Percentiles rank a stretch among this genome's conserved stretches.
phyloP scores from a whole-genome alignment of 2,113 vertebrate genomes.

The Datnioides undecimradiatus region DNA sequence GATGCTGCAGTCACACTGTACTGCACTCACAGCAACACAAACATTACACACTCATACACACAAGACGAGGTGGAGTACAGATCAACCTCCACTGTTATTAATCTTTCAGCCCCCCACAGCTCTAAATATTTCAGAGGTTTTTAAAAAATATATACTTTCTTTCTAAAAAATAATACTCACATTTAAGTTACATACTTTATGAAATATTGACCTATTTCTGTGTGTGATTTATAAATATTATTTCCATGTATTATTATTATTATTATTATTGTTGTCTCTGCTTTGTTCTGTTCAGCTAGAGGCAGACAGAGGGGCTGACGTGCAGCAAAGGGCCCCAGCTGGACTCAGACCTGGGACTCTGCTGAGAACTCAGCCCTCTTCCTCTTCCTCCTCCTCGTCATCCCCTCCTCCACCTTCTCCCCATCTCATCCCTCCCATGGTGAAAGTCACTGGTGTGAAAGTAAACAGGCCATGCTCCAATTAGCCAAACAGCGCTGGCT shows the following conservation, averaged over 20 bases:
- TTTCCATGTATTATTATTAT: not conserved
- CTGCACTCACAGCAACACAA: not conserved
- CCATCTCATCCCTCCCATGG: constrained; percentile 30
- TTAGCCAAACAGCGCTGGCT: constrained; percentile 59
- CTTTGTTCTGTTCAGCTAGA: too few relatives aligned
- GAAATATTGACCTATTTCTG: constrained; percentile 15
- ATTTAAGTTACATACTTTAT: not conserved
- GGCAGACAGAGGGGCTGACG: too few relatives aligned
- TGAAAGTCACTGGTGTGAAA: constrained; percentile 76
- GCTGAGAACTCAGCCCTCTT: too few relatives aligned
- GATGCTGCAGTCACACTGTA: constrained; percentile 23
- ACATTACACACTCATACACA: not conserved
- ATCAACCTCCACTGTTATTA: not conserved
- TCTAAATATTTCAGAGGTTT: not conserved
- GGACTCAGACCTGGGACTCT: too few relatives aligned
- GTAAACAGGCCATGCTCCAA: constrained; percentile 77
- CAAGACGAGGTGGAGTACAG: not conserved
- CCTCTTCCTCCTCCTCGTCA: not conserved
- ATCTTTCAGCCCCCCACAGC: not conserved
- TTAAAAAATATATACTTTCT: too few relatives aligned
- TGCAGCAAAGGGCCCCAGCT: too few relatives aligned
- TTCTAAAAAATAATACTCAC: not conserved
- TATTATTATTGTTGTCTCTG: too few relatives aligned
- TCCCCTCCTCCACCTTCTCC: constrained; percentile 46
- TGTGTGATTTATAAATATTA: too few relatives aligned